Conservation (phyloP, 2,113 vertebrate species). For the Eidolon helvum region DNA sequence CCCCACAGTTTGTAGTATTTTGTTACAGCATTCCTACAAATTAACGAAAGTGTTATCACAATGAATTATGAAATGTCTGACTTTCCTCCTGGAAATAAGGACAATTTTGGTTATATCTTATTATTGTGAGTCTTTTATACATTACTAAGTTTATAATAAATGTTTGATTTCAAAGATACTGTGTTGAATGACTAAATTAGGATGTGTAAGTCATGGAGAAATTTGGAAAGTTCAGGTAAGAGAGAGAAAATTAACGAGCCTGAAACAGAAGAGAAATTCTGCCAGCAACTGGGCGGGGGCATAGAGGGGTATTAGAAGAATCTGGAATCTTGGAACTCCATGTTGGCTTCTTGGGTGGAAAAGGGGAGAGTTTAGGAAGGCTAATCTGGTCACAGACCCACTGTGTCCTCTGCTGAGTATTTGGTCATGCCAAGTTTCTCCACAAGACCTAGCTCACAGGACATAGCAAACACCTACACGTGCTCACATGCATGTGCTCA, state of each 20-base stretch:
- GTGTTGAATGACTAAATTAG: not conserved
- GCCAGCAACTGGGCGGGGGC: fast-evolving
- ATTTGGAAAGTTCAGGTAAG: not conserved
- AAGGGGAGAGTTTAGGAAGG: not conserved
- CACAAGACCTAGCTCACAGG: not conserved
- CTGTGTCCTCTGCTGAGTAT: not conserved
- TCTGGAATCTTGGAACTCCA: not conserved
- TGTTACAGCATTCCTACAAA: not conserved
- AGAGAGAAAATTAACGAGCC: not conserved
- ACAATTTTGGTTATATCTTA: not conserved
- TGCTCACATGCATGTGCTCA: not conserved
- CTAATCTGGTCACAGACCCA: not conserved
- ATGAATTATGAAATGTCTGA: not conserved
- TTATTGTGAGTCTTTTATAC: not conserved
- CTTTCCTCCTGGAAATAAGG: not conserved
- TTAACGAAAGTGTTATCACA: not conserved
- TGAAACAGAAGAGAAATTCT: not conserved
- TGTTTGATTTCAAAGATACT: not conserved
- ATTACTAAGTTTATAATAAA: not conserved
- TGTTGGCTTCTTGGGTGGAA: not conserved
- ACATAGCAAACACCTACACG: not conserved
- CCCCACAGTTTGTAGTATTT: not conserved
- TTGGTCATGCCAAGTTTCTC: not conserved
- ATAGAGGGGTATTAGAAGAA: not conserved
- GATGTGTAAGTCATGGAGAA: not conserved